Evolutionary conservation across 2,797 vertebrate genomes (phyloP), one percentile per base, ranked within the genome.

Genomic region (Pseudomugil gertrudae): DNA sequence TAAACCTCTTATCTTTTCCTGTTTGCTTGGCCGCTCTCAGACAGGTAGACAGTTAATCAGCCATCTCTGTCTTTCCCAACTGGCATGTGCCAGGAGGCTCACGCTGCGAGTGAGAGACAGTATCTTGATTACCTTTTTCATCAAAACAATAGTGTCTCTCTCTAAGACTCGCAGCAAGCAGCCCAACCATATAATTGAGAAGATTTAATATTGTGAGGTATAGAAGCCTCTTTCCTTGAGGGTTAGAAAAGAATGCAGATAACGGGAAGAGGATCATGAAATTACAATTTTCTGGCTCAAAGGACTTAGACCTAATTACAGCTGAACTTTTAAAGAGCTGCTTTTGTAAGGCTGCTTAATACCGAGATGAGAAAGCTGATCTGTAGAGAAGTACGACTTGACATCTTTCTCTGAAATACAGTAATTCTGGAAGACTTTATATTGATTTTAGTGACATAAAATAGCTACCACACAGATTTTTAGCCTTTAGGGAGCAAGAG

Each of bases 61-160:
- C 55, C 59, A 57, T 74, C 58, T 38, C 57, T 76, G 47, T 67
- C 63, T 54, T 50, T 48, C 69, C 79, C 38, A 53, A 71, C 45
- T 84, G 64, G 48, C 48, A 62, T 2, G 24, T 69, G 68, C 76
- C 59, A 69, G 69, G 58, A 80, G 74, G 68, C 65, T 69, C 73
- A 69, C 1, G 14, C 79, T 63, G 75, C 62, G 62, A 69, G 61
- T 69, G 71, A 84, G 73, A 84, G 70, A 86, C 77, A 24, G 52
- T 74, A 65, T 87, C 81, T 76, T 87, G 86, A 89, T 89, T 90
- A 75, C 69, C 74, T 87, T 89, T 89, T 80, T 83, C 84, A 88
- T 79, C 84, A 80, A 78, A 88, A 89, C 74, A 89, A 87, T 74
- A 75, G 71, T n/a, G n/a, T 36, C 67, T 77, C 60, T 66, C 57